These are phyloP conservation scores for Cyphomyrmex costatus DNA, from an alignment of 1,140 invertebrate genomes.

Conservation along the genomic window DNA sequence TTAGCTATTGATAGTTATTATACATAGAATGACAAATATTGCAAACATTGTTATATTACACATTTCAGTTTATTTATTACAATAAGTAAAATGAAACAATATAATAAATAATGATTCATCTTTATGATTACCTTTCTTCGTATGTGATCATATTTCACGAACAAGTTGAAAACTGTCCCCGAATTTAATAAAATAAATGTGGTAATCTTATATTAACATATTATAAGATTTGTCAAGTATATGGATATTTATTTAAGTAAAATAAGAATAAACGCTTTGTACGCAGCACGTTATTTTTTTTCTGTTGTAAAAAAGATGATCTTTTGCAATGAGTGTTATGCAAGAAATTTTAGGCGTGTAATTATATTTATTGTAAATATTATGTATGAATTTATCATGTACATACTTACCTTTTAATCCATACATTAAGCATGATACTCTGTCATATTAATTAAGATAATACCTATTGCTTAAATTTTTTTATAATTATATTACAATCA, in stretches of 20 bases:
- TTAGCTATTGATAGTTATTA: too few species aligned
- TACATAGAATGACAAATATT: too few species aligned
- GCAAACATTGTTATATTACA: too few species aligned
- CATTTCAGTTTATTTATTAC: too few species aligned
- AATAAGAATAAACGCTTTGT: background rate
- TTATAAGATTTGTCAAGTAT: background rate
- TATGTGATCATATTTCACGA: too few species aligned
- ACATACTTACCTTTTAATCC: background rate
- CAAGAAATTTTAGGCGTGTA: background rate
- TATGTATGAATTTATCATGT: background rate
- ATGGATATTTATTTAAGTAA: background rate
- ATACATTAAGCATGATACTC: conserved; percentile 5
- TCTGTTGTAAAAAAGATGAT: background rate
- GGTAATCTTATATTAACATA: too few species aligned
- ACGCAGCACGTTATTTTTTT: background rate
- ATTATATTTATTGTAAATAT: conserved; percentile 3
- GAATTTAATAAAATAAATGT: too few species aligned
- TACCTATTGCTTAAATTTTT: conserved; percentile 40
- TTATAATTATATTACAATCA: conserved; percentile 22
- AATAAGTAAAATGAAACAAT: too few species aligned
- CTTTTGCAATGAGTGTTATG: background rate
- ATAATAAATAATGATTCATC: too few species aligned
- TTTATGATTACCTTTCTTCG: too few species aligned
- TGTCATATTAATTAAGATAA: background rate
- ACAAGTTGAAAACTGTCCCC: too few species aligned